Base-by-base conservation (phyloP, 2,113 vertebrate genomes). In the Chionomys nivalis region DNA sequence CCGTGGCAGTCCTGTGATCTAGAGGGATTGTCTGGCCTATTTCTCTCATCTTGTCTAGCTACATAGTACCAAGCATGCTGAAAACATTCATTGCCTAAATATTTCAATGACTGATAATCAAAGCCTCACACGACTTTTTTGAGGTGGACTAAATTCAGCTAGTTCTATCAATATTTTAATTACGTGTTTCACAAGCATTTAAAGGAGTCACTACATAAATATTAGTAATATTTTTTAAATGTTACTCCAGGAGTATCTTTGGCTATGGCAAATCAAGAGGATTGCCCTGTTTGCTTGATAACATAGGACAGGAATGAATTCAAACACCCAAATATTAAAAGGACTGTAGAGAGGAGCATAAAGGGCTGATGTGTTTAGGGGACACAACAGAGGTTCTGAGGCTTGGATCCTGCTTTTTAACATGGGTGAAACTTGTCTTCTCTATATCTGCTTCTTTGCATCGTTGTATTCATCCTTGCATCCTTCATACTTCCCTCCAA, bases 1-100 rank as follows among this genome's bases (percentile, higher is more conserved):
- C 65, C 61, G 42, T 13, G 26, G 55, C 73, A 94, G 72, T 39
- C n/a, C 9, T 82, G 33, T 85, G 42, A 94, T 82, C 23, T 11
- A 42, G 14, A 79, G 42, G 12, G 66, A 83, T 79, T 63, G 23
- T 88, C 68, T 96, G 78, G 75, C 78, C 33, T 68, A 90, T 66
- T 76, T 95, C 85, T 24, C 79, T 68, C 21, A 52, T 79, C 58
- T 93, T 68, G 4, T 92, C 76, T 90, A 17, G 26, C 61, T 66
- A 90, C 7, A 76, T 6, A n/a, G 10, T 87, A 68, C 33, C 63
- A 72, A 95, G 73, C 63, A 66, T 4, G 7, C 36, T 88, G 70
- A 88, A 82, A 77, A 94, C 7, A 88, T 77, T 86, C 72, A 86
- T n/a, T 90, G 26, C 72, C 76, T 96, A 92, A 90, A 82, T 92